These are phyloP conservation scores for Microcebus jonahi DNA, from an alignment of 2,113 vertebrate genomes.

Conservation along the genomic window DNA sequence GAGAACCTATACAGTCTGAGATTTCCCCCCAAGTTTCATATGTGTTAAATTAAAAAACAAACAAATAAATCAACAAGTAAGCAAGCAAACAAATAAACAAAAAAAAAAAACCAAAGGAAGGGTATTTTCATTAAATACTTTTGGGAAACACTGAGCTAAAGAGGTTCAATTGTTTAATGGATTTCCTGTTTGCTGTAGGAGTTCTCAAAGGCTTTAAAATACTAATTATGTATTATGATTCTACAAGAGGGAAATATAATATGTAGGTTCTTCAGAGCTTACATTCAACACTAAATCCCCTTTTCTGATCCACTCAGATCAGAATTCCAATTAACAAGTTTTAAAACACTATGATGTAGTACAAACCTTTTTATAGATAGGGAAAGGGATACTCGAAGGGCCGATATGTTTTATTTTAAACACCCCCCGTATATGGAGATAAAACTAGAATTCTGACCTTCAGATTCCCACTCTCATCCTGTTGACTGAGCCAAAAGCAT, in stretches of 20 bases:
- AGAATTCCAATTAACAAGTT: neutral
- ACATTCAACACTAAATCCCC: neutral
- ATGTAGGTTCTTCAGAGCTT: neutral
- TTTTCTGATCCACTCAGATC: neutral
- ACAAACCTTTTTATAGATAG: neutral
- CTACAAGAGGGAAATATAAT: neutral
- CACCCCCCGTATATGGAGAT: neutral
- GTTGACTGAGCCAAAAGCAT: neutral
- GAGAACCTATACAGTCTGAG: neutral
- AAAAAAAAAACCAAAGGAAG: neutral
- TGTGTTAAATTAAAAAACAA: neutral
- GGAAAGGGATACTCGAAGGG: neutral
- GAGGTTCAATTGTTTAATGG: neutral
- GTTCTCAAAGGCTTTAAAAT: neutral
- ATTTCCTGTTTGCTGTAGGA: neutral
- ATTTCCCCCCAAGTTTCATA: neutral
- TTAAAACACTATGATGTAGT: neutral
- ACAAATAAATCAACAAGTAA: neutral
- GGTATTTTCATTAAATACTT: conserved; percentile 18
- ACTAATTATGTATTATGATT: neutral
- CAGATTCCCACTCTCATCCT: neutral
- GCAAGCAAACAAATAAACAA: neutral
- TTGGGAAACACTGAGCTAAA: conserved; percentile 10
- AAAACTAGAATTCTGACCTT: neutral
- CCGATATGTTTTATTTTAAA: conserved; percentile 7